Percentiles rank a stretch among this genome's conserved stretches.
Evolutionary conservation across 2,113 vertebrate genomes (phyloP).

Genomic region (Panthera uncia): DNA sequence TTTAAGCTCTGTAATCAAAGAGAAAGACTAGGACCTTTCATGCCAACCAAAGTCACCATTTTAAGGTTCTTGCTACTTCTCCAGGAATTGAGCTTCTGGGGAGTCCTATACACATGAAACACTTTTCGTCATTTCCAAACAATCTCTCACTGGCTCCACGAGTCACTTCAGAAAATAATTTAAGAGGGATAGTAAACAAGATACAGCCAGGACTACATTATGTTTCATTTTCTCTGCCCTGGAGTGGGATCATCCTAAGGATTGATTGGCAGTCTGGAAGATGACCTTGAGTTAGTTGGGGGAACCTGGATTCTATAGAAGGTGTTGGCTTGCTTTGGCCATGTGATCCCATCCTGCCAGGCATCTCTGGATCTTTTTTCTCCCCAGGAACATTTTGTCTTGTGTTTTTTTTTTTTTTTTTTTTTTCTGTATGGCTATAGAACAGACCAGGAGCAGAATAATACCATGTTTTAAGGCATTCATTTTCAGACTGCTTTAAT

Average conservation of each 20-base stretch:
- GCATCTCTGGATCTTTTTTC: not conserved
- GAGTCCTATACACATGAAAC: not conserved
- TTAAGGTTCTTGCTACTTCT: not conserved
- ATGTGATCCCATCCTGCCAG: not conserved
- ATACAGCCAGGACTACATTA: not conserved
- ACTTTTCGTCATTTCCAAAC: conserved; percentile 32
- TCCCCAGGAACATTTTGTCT: not conserved
- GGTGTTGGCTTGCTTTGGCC: not conserved
- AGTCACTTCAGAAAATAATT: not conserved
- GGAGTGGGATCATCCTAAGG: not conserved
- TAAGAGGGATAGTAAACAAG: not conserved
- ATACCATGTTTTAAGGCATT: conserved; percentile 44
- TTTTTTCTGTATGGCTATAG: conserved; percentile 26
- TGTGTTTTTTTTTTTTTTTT: no score
- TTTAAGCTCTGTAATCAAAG: not conserved
- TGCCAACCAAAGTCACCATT: not conserved
- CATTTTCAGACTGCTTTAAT: conserved; percentile 52
- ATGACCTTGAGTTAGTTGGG: not conserved
- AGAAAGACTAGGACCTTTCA: not conserved
- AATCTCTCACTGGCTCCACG: not conserved
- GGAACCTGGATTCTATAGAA: not conserved
- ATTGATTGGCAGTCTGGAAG: not conserved
- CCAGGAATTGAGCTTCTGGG: not conserved
- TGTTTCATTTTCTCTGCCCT: not conserved
- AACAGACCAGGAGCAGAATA: conserved; percentile 34